phyloP scores from a whole-genome alignment of 2,797 vertebrate genomes.

The Diceros bicornis region DNA sequence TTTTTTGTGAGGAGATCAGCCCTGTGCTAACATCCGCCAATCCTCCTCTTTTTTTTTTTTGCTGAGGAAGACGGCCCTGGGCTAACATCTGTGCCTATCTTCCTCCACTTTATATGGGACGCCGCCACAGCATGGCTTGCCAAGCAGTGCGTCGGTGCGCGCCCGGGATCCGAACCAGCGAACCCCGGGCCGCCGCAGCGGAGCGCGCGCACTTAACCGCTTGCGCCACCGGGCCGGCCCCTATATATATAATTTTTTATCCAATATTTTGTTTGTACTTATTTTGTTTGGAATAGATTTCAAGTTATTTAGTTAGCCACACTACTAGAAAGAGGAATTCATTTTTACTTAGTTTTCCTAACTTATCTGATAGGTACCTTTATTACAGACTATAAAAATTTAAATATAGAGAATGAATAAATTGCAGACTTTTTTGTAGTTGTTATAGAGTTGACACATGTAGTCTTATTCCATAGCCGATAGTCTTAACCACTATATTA shows the following conservation, averaged over 20 bases:
- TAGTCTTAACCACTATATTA: background rate
- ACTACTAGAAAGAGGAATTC: background rate
- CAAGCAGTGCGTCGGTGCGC: too few species aligned
- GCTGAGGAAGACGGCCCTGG: too few species aligned
- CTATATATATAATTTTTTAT: background rate
- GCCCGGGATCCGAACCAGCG: too few species aligned
- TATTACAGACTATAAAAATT: background rate
- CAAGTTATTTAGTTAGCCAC: background rate
- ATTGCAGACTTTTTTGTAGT: background rate
- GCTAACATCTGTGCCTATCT: too few species aligned
- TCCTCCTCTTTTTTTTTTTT: too few species aligned
- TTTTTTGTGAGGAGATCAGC: too few species aligned
- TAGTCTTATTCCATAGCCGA: background rate
- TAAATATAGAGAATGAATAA: background rate
- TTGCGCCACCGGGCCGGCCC: too few species aligned
- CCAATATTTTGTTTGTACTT: background rate
- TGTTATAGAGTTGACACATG: background rate
- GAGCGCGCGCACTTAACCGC: too few species aligned
- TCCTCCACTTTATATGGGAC: too few species aligned
- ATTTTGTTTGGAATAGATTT: constrained; percentile 27
- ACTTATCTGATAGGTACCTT: background rate
- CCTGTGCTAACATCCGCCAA: too few species aligned
- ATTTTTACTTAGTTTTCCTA: background rate
- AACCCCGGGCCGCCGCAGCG: too few species aligned
- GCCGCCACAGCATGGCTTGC: too few species aligned